phyloP scores from a whole-genome alignment of 2,888 invertebrate genomes.

The Pyrochroa serraticornis region DNA sequence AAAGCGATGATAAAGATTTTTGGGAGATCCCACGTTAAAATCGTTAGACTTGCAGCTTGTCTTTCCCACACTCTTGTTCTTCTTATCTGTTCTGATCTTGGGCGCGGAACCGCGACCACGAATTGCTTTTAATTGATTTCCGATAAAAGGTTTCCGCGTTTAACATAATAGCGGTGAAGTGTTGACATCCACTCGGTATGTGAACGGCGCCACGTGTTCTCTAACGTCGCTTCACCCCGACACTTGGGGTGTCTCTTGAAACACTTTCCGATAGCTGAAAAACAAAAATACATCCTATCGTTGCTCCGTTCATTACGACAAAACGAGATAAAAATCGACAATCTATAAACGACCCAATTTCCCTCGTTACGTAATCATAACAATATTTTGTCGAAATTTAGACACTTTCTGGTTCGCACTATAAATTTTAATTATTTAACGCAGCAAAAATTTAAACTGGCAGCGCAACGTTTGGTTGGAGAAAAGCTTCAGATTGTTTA shows the following conservation, averaged over 20 bases:
- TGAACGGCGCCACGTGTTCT: constrained; percentile 46
- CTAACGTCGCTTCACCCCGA: neutral
- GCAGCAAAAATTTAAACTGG: no score
- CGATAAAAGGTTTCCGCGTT: constrained; percentile 58
- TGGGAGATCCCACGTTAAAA: neutral
- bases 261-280: constrained; percentile 16
- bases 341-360: no score
- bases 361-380: no score
- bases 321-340: no score
- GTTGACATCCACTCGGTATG: constrained; percentile 55
- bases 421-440: no score
- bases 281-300: neutral
- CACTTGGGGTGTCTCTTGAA: constrained; percentile 13
- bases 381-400: no score
- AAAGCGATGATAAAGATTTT: no score
- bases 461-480: no score
- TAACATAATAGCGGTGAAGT: constrained; percentile 58
- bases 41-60: constrained; percentile 15
- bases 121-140: constrained; percentile 60
- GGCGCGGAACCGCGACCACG: constrained; percentile 52
- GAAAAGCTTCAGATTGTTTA: no score
- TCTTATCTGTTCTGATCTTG: constrained; percentile 35
- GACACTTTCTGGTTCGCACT: no score
- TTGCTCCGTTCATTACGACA: no score
- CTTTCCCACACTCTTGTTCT: constrained; percentile 23